Evolutionary conservation across 1,140 invertebrate genomes (phyloP), one percentile per base, ranked within the genome.

Genomic region (Armadillidium nasatum): DNA sequence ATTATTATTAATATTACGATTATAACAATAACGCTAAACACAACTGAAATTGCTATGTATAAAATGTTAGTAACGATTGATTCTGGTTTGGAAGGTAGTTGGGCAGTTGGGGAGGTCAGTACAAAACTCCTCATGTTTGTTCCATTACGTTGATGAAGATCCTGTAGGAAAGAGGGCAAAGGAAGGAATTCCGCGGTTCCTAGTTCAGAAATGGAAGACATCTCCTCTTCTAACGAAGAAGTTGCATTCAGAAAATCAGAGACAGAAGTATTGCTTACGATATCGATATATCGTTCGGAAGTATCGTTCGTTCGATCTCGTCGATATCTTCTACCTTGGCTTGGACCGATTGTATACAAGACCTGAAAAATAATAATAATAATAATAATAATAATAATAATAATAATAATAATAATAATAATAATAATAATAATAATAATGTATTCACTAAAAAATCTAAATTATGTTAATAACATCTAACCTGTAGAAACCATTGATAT

Each of bases 401-500:
- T n/a, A n/a, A n/a, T n/a, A n/a, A n/a, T n/a, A n/a, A n/a, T n/a
- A n/a, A n/a, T n/a, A n/a, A n/a, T n/a, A n/a, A n/a, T n/a, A n/a
- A n/a, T n/a, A n/a, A n/a, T n/a, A n/a, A n/a, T n/a, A n/a, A n/a
- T n/a, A n/a, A n/a, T n/a, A n/a, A 33, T 33, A 3, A 33, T 1
- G 33, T 33, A 3, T 33, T 33, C 33, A 33, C 2, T 33, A 33
- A 1, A 33, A 33, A 33, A 33, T 1, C 6, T 33, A 33, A 33
- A 33, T 33, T 33, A 33, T 6, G 33, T 33, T 33, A 33, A 33
- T 3, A 1, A 6, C 33, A 6, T 19, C 75, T 72, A 67, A 82
- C 82, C 81, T 86, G 86, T 22, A 86, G 78, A 74, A 84, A 85
- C 86, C 86, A 86, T 81, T 84, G 83, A 74, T 86, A 81, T 6